These are phyloP conservation scores for Drosophila birchii DNA, from an alignment of 2,888 invertebrate species.

Conservation along the genomic window DNA sequence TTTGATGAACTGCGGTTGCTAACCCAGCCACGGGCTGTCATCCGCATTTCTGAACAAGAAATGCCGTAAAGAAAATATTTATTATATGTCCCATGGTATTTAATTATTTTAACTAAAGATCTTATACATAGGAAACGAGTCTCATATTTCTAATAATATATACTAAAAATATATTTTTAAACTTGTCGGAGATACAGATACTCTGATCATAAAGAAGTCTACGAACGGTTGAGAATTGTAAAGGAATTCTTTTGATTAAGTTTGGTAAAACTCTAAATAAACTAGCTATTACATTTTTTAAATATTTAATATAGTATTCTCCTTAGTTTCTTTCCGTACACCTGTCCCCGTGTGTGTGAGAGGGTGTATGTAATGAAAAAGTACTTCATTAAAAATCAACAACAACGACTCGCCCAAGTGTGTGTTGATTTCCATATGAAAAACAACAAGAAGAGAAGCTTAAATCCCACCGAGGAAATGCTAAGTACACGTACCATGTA, in stretches of 20 bases:
- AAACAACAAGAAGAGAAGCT: constrained; percentile 29
- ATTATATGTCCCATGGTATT: no score
- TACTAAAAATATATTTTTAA: not conserved
- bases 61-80: not conserved
- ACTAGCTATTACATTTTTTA: not conserved
- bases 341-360: constrained; percentile 16
- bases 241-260: no score
- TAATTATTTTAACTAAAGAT: not conserved
- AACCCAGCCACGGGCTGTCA: not conserved
- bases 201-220: not conserved
- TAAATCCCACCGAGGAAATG: constrained; percentile 69
- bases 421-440: constrained; percentile 79
- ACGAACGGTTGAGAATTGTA: not conserved
- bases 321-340: constrained; percentile 26
- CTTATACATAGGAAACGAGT: not conserved
- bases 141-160: not conserved
- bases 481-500: constrained; percentile 77
- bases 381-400: constrained; percentile 80
- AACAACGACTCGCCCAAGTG: constrained; percentile 59
- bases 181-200: not conserved
- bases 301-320: not conserved
- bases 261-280: not conserved
- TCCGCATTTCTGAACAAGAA: not conserved
- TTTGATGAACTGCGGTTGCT: not conserved
- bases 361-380: constrained; percentile 70